These are phyloP conservation scores for Ichneumoninae sp. DNA, from an alignment of 2,888 invertebrate genomes.

Conservation along the genomic window DNA sequence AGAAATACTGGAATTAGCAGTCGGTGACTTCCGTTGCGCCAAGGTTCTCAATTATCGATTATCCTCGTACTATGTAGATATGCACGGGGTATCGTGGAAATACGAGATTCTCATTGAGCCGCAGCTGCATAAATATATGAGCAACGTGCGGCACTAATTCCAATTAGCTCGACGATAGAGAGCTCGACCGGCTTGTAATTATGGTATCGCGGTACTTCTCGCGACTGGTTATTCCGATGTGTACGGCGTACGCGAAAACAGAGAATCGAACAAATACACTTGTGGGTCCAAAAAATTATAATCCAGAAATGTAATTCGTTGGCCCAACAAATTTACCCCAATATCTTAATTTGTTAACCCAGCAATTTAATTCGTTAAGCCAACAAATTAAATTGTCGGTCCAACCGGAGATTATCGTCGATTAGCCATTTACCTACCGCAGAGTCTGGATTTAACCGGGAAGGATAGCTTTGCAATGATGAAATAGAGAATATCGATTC, in stretches of 20 bases:
- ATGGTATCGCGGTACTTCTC: constrained; percentile 45
- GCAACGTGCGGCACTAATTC: constrained; percentile 56
- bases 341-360: too few relatives aligned
- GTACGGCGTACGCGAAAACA: not conserved
- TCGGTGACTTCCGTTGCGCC: not conserved
- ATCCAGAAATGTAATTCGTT: not conserved
- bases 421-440: constrained; percentile 41
- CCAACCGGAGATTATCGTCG: constrained; percentile 17
- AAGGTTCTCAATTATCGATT: not conserved
- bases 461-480: constrained; percentile 10
- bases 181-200: constrained; percentile 42
- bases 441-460: constrained; percentile 15
- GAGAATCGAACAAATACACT: not conserved
- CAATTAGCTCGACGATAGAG: constrained; percentile 56
- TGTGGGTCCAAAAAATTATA: not conserved
- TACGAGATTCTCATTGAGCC: constrained; percentile 43
- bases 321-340: not conserved
- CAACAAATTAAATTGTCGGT: not conserved
- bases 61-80: not conserved
- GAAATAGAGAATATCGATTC: constrained; percentile 22
- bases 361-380: too few relatives aligned
- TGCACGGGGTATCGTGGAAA: constrained; percentile 31
- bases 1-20: constrained; percentile 52
- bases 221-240: constrained; percentile 27
- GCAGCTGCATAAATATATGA: constrained; percentile 57